Conservation (phyloP, 2,797 vertebrate species). For the Chanos chanos region DNA sequence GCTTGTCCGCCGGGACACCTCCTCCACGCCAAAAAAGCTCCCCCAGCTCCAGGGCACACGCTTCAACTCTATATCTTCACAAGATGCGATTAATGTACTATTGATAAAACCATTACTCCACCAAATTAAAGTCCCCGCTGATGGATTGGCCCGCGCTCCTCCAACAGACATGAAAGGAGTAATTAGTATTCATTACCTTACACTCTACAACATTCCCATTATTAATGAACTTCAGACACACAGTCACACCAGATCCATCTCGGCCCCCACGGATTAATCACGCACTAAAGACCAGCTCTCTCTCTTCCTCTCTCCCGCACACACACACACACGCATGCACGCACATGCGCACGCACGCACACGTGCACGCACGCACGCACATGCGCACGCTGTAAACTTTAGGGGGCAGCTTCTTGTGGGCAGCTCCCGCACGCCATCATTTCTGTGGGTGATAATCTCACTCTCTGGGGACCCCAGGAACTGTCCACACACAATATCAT, state of each 20-base stretch:
- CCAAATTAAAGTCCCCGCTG: conserved; percentile 99
- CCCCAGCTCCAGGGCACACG: conserved; percentile 80
- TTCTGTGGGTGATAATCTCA: no score
- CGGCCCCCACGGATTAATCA: conserved; percentile 84
- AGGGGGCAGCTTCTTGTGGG: no score
- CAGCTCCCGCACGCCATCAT: no score
- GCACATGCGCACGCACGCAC: no score
- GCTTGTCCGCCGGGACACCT: conserved; percentile 83
- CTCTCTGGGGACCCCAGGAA: no score
- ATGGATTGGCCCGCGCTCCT: conserved; percentile 96
- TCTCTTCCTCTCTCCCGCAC: no score
- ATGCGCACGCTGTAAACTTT: no score
- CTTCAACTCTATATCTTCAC: conserved; percentile 99
- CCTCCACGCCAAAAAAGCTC: conserved; percentile 82
- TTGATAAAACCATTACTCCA: conserved; percentile 99
- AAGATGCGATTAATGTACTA: conserved; percentile 99
- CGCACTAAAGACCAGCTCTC: conserved; percentile 75
- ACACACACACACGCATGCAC: no score
- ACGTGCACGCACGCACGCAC: no score
- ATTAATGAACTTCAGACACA: conserved; percentile 99
- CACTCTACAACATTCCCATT: conserved; percentile 99
- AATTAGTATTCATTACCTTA: conserved; percentile 99
- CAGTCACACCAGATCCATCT: conserved; percentile 92
- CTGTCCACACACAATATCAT: no score
- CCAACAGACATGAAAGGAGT: conserved; percentile 98